Base-by-base conservation (phyloP, 2,113 vertebrate genomes). In the Anoura caudifer region DNA sequence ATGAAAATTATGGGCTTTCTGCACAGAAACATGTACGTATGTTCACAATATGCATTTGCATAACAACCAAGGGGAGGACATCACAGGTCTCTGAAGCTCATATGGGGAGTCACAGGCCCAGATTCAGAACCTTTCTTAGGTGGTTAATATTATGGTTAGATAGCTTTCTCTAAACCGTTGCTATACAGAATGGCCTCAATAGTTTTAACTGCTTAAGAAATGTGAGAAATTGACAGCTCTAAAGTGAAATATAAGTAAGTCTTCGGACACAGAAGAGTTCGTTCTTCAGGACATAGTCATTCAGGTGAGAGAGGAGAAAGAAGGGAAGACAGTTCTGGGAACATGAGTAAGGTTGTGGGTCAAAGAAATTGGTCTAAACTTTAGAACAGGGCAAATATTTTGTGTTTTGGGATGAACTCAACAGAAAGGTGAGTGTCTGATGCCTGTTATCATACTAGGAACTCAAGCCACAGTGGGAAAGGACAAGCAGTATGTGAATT, bases 241-340 rank as follows among this genome's bases (percentile, higher is more conserved):
- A 59, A 70, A 69, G 26, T 65, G 67, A 95, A 86, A 73, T 82
- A 22, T 65, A 67, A 95, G 72, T 65, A 67, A 95, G 72, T 87
- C 43, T 92, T 90, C 38, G 76, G 89, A 90, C 43, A 83, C 7
- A 88, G 56, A 36, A 80, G 19, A 8, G 80, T 84, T 95, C 41
- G 59, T 93, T 96, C 45, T 50, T 84, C 17, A 87, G 56, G 45
- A 75, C 41, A 7, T 80, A 56, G 26, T 61, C 95, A 85, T 79
- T 8, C 19, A 20, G 16, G 63, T 72, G 33, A 92, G 59, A 56
- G 33, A 72, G 43, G 65, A 69, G 28, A 81, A 90, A 82, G 22
- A 76, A 93, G n/a, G 28, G 52, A 82, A 86, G 9, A 7, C 41
- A 94, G 13, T 47, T 41, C 31, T 70, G 65, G 56, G n/a, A 94